These are phyloP conservation scores for Cremastinae sp. DNA, from an alignment of 2,888 invertebrate genomes.

Conservation along the genomic window DNA sequence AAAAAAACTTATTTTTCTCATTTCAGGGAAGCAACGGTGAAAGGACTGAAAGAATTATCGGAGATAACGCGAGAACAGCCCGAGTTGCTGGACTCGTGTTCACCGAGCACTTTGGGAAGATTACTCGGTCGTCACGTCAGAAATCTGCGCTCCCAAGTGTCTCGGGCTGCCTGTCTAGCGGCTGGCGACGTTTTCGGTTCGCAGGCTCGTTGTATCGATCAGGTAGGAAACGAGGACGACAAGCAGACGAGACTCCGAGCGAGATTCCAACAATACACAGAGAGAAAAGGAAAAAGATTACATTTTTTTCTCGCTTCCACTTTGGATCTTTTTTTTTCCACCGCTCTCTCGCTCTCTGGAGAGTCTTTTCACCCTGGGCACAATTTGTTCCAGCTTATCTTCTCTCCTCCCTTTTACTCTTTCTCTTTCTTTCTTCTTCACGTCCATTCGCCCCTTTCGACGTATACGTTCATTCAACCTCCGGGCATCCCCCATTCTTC, in stretches of 20 bases:
- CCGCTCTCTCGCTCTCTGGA: background rate
- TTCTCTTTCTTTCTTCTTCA: constrained; percentile 15
- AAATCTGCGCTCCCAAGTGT: constrained; percentile 95
- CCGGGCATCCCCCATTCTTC: constrained; percentile 20
- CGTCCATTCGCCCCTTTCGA: constrained; percentile 47
- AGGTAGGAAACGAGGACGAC: constrained; percentile 67
- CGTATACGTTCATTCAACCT: constrained; percentile 22
- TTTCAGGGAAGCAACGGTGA: constrained; percentile 87
- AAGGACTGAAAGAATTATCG: constrained; percentile 86
- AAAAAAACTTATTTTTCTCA: background rate
- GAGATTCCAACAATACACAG: background rate
- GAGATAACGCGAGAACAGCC: constrained; percentile 86
- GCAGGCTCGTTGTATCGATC: constrained; percentile 79
- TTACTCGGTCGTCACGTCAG: constrained; percentile 89
- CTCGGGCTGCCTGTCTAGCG: constrained; percentile 92
- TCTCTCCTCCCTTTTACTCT: constrained; percentile 15
- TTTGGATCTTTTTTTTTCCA: constrained; percentile 7
- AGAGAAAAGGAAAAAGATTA: constrained; percentile 9
- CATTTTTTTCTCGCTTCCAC: constrained; percentile 3
- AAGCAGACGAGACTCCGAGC: constrained; percentile 2
- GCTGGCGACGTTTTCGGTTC: constrained; percentile 89
- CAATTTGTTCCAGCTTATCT: constrained; percentile 49
- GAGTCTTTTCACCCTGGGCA: constrained; percentile 30
- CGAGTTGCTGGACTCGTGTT: constrained; percentile 84
- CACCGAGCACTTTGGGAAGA: constrained; percentile 86